These are phyloP conservation scores for Antidorcas marsupialis DNA, from an alignment of 2,113 vertebrate species.

Conservation along the genomic window DNA sequence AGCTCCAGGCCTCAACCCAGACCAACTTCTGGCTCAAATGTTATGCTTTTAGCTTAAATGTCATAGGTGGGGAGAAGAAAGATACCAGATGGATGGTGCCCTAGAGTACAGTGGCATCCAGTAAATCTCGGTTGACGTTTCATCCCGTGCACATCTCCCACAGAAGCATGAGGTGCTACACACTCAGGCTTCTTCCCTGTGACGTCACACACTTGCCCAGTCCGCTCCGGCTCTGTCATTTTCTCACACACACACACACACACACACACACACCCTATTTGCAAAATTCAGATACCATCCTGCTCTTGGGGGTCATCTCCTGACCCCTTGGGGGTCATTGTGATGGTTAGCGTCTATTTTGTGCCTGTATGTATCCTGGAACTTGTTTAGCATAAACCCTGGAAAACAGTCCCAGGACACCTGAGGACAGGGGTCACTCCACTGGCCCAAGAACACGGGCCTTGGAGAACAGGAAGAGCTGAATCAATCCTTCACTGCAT, in stretches of 20 bases:
- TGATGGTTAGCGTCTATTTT: neutral
- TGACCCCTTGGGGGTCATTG: no score
- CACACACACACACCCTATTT: neutral
- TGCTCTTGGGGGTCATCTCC: no score
- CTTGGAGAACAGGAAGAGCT: neutral
- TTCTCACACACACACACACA: no score
- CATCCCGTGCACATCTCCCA: fast-evolving
- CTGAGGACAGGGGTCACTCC: neutral
- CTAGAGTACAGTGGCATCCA: fast-evolving
- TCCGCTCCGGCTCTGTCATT: neutral
- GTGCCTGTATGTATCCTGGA: neutral
- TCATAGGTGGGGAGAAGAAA: neutral
- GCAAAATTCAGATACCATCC: neutral
- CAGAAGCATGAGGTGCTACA: neutral
- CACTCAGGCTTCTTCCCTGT: neutral
- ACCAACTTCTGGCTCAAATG: neutral
- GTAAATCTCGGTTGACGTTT: neutral
- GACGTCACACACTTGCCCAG: neutral
- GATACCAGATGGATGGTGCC: neutral
- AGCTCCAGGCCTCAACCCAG: neutral
- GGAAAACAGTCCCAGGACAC: neutral
- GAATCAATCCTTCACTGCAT: neutral
- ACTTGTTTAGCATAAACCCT: neutral
- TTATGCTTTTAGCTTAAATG: neutral
- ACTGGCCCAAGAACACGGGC: neutral